phyloP scores from a whole-genome alignment of 2,888 invertebrate genomes.

The Fragum whitleyi region DNA sequence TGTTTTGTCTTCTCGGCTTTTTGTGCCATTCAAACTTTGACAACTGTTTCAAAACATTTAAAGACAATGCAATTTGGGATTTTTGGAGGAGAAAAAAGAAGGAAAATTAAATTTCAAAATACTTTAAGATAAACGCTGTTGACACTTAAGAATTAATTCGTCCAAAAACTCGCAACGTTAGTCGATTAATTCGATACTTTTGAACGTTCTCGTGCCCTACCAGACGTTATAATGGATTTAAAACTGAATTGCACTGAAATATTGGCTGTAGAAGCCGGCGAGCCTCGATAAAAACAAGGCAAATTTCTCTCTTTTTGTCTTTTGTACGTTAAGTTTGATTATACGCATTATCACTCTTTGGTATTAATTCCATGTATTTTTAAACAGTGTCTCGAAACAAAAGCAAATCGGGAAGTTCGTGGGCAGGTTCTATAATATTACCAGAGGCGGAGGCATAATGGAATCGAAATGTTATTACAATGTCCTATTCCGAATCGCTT shows the following conservation, averaged over 20 bases:
- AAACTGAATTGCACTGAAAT: constrained; percentile 17
- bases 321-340: constrained; percentile 9
- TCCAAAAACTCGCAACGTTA: constrained; percentile 2
- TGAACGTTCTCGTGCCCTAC: constrained; percentile 3
- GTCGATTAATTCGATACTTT: constrained; percentile 8
- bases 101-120: constrained; percentile 18
- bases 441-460: too few relatives aligned
- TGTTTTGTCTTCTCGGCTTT: constrained; percentile 10
- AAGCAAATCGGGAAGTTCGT: background rate
- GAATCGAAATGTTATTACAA: too few relatives aligned
- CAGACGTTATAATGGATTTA: constrained; percentile 18
- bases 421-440: background rate
- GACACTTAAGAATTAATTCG: constrained; percentile 18
- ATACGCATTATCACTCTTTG: constrained; percentile 16
- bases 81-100: background rate
- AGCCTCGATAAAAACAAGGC: constrained; percentile 8
- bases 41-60: constrained; percentile 24
- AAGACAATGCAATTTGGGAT: constrained; percentile 21
- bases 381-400: constrained; percentile 8
- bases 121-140: constrained; percentile 7
- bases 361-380: constrained; percentile 24
- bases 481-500: too few relatives aligned
- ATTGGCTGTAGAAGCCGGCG: constrained; percentile 9
- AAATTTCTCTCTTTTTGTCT: constrained; percentile 1
- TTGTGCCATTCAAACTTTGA: constrained; percentile 18